A percentile compares a stretch with the other conserved stretches of the same genome.
phyloP scores from a whole-genome alignment of 2,113 vertebrate genomes.

The Chaetodon auriga region DNA sequence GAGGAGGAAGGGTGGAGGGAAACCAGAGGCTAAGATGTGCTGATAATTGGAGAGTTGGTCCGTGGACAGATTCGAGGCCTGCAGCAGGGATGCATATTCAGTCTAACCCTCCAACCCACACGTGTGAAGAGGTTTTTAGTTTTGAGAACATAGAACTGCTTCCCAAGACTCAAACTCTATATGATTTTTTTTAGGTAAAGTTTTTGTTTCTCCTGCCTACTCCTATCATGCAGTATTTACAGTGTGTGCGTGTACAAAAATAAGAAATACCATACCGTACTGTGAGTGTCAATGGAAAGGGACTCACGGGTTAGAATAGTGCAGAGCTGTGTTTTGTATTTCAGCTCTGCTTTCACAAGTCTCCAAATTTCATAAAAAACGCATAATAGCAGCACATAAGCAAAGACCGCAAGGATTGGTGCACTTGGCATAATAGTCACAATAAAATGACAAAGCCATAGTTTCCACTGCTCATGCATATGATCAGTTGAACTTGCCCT shows the following conservation, averaged over 20 bases:
- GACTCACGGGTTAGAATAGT: neutral
- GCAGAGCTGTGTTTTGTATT: neutral
- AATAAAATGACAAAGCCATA: neutral
- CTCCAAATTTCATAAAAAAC: neutral
- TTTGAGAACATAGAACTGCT: neutral
- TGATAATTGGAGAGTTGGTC: constrained; percentile 10
- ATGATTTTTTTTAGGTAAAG: neutral
- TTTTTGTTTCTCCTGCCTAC: neutral
- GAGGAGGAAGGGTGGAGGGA: neutral
- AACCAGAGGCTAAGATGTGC: neutral
- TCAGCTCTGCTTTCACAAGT: neutral
- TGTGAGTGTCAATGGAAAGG: too few relatives aligned
- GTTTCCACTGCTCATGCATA: neutral
- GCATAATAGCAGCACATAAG: neutral
- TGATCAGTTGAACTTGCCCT: neutral
- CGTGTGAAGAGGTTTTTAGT: neutral
- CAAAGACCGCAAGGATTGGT: neutral
- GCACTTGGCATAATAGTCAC: neutral
- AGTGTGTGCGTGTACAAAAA: neutral
- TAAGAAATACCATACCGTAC: too few relatives aligned
- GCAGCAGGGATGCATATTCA: neutral
- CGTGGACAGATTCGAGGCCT: neutral
- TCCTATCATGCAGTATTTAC: neutral
- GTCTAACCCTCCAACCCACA: neutral
- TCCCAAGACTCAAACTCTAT: neutral